Evolutionary conservation across 2,113 vertebrate genomes (phyloP), one percentile per base, ranked within the genome.

Genomic region (Indicator maculatus): DNA sequence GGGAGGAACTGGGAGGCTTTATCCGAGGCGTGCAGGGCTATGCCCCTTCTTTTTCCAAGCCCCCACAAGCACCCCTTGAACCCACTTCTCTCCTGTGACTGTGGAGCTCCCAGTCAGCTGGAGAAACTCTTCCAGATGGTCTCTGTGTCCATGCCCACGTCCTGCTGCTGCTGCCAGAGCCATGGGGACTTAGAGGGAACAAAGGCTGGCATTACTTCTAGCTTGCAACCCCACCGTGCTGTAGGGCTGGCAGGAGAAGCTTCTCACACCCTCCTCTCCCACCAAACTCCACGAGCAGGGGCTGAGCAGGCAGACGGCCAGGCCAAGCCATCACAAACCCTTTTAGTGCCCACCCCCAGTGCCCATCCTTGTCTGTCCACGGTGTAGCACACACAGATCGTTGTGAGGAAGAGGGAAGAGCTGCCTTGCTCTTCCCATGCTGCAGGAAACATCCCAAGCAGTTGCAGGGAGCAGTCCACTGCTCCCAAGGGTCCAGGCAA

Each of bases 341-440:
- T 0, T 1, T 6, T 16, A 2, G 38, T 28, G 41, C 47, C 77
- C 31, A 4, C 3, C 17, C 72, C 50, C 27, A 33, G 55, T 0
- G 52, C 63, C 39, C 59, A 8, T 8, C 75, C 81, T 8, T 1
- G 5, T 0, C 5, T 27, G 33, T 38, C 36, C 5, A 64, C n/a
- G 8, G 2, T 41, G 3, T 1, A 6, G 56, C 45, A 2, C 1
- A 16, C 23, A 9, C 41, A 4, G 31, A 6, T 12, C 0, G 1
- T 30, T 3, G 30, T 1, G 26, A 38, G 75, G 45, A 5, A 11
- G 19, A 33, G 66, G 36, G n/a, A 41, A 61, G 58, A 36, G 53
- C 39, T 73, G 33, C 39, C 59, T 56, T 3, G 23, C 3, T 5
- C 64, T 44, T 19, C 16, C 64, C 3, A 0, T 2, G 55, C 53